Percentiles rank a stretch among this genome's conserved stretches.
Conservation (phyloP, 2,888 invertebrate species). For the Yponomeuta plumbellus region DNA sequence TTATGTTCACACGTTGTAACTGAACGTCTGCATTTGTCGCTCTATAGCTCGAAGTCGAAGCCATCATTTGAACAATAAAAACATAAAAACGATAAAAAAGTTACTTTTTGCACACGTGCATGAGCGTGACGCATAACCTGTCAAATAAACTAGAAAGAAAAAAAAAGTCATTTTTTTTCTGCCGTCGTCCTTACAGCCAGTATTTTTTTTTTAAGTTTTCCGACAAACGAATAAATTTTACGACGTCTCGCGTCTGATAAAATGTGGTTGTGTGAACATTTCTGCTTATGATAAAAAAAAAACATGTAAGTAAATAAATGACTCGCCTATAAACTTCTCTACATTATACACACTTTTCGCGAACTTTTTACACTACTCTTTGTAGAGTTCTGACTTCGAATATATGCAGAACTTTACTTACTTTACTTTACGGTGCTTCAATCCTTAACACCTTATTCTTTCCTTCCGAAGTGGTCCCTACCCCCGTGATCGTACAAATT, state of each 20-base stretch:
- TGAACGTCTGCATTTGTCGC: constrained; percentile 28
- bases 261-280: constrained; percentile 7
- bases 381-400: no score
- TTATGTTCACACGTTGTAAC: constrained; percentile 37
- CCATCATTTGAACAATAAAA: background rate
- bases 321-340: no score
- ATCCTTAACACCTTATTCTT: no score
- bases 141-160: background rate
- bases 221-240: background rate
- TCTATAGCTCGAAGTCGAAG: background rate
- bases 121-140: background rate
- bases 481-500: background rate
- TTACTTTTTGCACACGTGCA: background rate
- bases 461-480: no score
- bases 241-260: background rate
- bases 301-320: background rate
- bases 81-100: constrained; percentile 2
- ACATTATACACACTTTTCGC: no score
- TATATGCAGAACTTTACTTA: no score
- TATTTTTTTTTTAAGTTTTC: background rate
- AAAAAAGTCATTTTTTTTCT: background rate
- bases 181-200: background rate
- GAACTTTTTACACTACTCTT: no score
- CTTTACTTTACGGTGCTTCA: no score
- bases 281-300: background rate